Evolutionary conservation across 2,888 invertebrate species (phyloP).

Genomic region (Odontocolon sp.): DNA sequence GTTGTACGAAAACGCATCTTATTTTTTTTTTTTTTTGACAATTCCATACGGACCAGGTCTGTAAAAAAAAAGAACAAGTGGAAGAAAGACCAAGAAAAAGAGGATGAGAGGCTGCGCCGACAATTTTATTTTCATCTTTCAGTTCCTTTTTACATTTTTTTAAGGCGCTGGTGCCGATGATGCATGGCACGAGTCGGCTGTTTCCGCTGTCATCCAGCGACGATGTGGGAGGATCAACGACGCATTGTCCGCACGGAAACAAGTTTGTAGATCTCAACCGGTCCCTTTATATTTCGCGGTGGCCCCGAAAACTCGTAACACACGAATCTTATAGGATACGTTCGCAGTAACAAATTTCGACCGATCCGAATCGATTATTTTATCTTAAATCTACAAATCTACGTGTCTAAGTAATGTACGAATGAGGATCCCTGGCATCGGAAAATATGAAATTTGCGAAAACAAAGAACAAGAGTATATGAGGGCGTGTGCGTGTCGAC

Average conservation of each 20-base stretch:
- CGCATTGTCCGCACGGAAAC: conserved; percentile 52
- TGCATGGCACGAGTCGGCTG: conserved; percentile 43
- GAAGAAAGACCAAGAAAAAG: conserved; percentile 13
- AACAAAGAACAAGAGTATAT: conserved; percentile 19
- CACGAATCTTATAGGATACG: neutral
- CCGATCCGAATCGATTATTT: neutral
- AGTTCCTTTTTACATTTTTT: too few species aligned
- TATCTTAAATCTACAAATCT: neutral
- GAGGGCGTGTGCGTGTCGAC: conserved; percentile 70
- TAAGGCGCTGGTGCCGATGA: conserved; percentile 41
- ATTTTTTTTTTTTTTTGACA: neutral
- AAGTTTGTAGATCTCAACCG: conserved; percentile 47
- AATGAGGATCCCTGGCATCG: too few species aligned
- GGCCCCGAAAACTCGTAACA: conserved; percentile 28
- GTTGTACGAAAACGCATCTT: neutral
- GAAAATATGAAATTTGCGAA: conserved; percentile 63
- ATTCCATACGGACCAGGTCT: neutral
- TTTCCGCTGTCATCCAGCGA: conserved; percentile 20
- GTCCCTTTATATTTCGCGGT: conserved; percentile 25
- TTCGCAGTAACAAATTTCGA: neutral
- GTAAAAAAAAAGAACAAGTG: conserved; percentile 5
- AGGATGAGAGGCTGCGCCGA: conserved; percentile 19
- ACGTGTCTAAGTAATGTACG: too few species aligned
- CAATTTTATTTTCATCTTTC: conserved; percentile 23
- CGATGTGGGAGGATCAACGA: conserved; percentile 60